These are phyloP conservation scores for Acholoe squamosa DNA, from an alignment of 2,888 invertebrate genomes.

Conservation along the genomic window DNA sequence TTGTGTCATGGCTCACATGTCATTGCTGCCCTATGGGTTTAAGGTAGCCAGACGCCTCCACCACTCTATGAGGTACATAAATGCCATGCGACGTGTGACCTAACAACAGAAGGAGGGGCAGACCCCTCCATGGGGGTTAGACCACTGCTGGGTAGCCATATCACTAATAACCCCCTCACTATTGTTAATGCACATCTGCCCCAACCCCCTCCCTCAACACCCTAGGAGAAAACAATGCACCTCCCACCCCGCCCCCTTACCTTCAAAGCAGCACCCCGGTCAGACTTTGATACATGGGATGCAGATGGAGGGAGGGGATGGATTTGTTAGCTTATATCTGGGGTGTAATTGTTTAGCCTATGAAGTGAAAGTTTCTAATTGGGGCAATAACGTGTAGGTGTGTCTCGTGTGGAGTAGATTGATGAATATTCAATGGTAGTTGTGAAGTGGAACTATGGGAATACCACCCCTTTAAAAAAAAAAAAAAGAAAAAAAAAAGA, in stretches of 20 bases:
- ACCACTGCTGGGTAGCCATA: not conserved
- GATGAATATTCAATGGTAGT: too few relatives aligned
- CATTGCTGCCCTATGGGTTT: not conserved
- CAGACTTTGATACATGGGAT: not conserved
- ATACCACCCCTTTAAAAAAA: too few relatives aligned
- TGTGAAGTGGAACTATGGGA: too few relatives aligned
- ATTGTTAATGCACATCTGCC: slow-evolving; percentile 12
- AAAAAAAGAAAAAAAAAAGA: too few relatives aligned
- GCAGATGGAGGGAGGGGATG: not conserved
- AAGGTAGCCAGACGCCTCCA: not conserved
- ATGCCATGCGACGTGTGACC: not conserved
- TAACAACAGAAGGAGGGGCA: not conserved
- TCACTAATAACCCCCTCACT: not conserved
- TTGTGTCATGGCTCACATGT: too few relatives aligned
- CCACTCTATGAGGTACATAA: not conserved
- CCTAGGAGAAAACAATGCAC: not conserved
- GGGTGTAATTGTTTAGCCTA: too few relatives aligned
- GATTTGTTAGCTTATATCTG: too few relatives aligned
- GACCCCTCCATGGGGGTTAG: not conserved
- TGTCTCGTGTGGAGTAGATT: too few relatives aligned
- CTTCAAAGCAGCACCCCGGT: not conserved
- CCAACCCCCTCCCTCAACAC: not conserved
- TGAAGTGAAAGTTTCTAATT: too few relatives aligned
- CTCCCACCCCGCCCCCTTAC: not conserved
- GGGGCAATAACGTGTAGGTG: too few relatives aligned